Evolutionary conservation across 2,797 vertebrate species (phyloP).

Genomic region (Rhodeus uyekii): DNA sequence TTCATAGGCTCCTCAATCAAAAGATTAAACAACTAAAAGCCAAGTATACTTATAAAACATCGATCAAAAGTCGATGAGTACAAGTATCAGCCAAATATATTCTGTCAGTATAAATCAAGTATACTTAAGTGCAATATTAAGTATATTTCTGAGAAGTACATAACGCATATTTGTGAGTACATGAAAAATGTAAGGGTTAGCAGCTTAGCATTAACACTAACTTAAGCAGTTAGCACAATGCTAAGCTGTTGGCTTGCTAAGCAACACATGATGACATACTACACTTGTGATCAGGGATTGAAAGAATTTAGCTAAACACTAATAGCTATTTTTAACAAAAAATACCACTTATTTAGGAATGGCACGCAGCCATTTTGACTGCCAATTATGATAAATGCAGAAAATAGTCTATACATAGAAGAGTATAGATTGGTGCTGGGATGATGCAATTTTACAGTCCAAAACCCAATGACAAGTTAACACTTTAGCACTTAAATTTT

Average conservation of each 20-base stretch:
- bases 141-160: no score
- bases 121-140: no score
- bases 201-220: neutral
- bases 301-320: neutral
- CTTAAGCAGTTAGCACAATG: neutral
- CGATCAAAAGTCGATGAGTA: no score
- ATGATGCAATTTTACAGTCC: neutral
- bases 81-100: no score
- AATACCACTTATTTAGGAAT: neutral
- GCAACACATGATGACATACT: neutral
- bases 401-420: neutral
- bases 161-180: no score
- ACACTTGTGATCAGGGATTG: neutral
- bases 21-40: no score
- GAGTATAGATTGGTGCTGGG: neutral
- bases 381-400: neutral
- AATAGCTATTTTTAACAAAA: neutral
- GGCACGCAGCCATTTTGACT: neutral
- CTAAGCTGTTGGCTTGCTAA: neutral
- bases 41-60: no score
- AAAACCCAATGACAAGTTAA: neutral
- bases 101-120: no score
- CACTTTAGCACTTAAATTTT: neutral
- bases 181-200: no score
- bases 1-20: no score